Conservation (phyloP, 1,140 invertebrate species). For the Apis laboriosa region DNA sequence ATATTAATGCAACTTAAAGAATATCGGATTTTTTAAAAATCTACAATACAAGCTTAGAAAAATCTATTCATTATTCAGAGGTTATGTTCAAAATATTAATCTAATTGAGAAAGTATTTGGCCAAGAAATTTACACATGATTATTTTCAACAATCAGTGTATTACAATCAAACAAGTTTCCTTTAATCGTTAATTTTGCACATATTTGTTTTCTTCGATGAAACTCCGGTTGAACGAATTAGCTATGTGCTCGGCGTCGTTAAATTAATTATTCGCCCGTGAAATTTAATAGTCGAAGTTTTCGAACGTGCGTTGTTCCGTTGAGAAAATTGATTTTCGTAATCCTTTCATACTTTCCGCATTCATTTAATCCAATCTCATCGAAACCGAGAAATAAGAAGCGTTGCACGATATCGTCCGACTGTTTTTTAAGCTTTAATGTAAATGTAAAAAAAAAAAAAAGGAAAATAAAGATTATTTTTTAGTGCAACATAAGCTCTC, state of each 20-base stretch:
- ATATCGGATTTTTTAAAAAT: no score
- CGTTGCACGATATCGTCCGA: not conserved
- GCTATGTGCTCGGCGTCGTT: conserved; percentile 14
- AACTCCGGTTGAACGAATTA: not conserved
- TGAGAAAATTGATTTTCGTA: conserved; percentile 15
- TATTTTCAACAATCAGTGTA: not conserved
- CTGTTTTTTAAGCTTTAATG: not conserved
- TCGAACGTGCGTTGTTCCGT: conserved; percentile 1
- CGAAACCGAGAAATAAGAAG: not conserved
- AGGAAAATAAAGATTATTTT: not conserved
- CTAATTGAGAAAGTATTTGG: not conserved
- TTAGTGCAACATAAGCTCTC: not conserved
- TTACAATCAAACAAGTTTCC: not conserved
- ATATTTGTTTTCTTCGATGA: conserved; percentile 27
- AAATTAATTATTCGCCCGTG: conserved; percentile 32
- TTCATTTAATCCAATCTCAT: conserved; percentile 18
- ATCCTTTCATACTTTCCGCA: conserved; percentile 10
- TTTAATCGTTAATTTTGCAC: conserved; percentile 14
- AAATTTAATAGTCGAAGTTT: conserved; percentile 43
- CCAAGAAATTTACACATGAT: not conserved
- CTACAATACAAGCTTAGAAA: no score
- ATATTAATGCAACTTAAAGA: no score
- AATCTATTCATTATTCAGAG: no score
- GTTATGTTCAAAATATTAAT: not conserved
- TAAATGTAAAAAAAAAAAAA: not conserved